Evolutionary conservation across 2,113 vertebrate genomes (phyloP), one percentile per base, ranked within the genome.

Genomic region (Colinus virginianus): DNA sequence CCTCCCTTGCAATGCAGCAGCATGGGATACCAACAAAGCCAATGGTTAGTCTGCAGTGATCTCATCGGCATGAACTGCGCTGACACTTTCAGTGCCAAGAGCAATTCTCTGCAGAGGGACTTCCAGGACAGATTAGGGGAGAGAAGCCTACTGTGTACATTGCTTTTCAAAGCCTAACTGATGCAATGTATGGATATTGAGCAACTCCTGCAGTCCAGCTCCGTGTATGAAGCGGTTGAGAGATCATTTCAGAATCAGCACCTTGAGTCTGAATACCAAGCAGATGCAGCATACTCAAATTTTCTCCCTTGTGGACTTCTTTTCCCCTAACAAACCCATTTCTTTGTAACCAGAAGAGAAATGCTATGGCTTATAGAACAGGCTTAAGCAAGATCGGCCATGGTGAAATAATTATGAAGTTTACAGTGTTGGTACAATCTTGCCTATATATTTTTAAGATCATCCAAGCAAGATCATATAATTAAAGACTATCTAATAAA

Each of bases 71-170:
- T 30, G 80, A 95, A 82, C 91, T 32, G 43, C 8, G 8, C 94
- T 80, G 89, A 93, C 87, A 43, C 81, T 79, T 66, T 75, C 91
- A 56, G 88, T 93, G 94, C 95, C 96, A 96, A 94, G 74, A 88
- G 91, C 83, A 95, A 94, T 93, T 77, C 96, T 89, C 90, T 93
- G 90, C 83, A 85, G 87, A 95, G 95, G 91, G 36, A 89, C 94
- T 94, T 96, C 94, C 92, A 88, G 94, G 28, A 28, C 83, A 81
- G 94, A 96, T 93, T 94, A 95, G 78, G 75, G 23, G 18, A 80
- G 68, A 88, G 78, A 38, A 93, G 28, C 88, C 62, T 61, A 13
- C 76, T 68, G 84, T 32, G 16, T 2, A 1, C 7, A 28, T 22
- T 97, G 85, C 90, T 87, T 71, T 89, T 69, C 92, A 88, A 53